Percentiles rank a stretch among this genome's conserved stretches.
phyloP scores from a whole-genome alignment of 2,888 invertebrate species.

The Pelosia muscerda region DNA sequence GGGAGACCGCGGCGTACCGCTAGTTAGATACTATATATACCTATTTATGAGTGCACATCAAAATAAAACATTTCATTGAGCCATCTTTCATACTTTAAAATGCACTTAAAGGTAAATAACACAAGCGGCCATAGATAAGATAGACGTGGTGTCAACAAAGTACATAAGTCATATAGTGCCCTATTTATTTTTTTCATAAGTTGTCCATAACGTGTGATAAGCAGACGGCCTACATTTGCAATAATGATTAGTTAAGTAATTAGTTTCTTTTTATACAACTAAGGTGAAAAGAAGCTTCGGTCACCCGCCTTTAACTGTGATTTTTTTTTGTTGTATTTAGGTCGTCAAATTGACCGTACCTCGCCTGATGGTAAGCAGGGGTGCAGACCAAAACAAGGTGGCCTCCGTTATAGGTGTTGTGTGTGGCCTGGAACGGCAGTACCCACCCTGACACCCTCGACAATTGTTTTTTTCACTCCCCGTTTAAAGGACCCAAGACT shows the following conservation, averaged over 20 bases:
- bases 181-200: constrained; percentile 34
- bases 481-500: no score
- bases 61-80: constrained; percentile 7
- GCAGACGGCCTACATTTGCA: constrained; percentile 30
- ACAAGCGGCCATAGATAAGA: constrained; percentile 40
- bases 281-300: no score
- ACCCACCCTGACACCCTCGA: no score
- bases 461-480: no score
- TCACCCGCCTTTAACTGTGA: no score
- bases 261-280: background rate
- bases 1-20: background rate
- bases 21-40: background rate
- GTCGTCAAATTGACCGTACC: no score
- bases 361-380: no score
- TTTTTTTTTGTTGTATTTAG: no score
- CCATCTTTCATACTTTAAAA: constrained; percentile 9
- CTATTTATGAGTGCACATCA: background rate
- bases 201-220: constrained; percentile 31
- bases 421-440: no score
- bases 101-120: constrained; percentile 19
- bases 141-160: constrained; percentile 11
- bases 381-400: no score
- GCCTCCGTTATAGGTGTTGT: no score
- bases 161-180: constrained; percentile 29
- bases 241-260: constrained; percentile 4